phyloP scores from a whole-genome alignment of 2,113 vertebrate genomes.

The Dolichallabes microphthalmus region DNA sequence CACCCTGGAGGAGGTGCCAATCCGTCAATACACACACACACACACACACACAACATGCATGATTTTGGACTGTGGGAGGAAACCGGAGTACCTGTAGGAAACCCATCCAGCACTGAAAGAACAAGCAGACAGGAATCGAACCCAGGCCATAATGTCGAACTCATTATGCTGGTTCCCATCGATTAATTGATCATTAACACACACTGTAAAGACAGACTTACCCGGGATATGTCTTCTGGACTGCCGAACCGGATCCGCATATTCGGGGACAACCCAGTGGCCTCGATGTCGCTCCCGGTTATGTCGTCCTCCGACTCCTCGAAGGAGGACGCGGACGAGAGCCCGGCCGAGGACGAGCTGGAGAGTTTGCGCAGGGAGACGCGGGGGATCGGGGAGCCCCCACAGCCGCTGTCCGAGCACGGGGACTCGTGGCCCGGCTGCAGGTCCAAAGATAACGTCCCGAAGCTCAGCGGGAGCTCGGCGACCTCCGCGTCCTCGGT shows the following conservation, averaged over 20 bases:
- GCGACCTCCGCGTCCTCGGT: slow-evolving; percentile 39
- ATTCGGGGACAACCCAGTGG: slow-evolving; percentile 67
- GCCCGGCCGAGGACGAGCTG: slow-evolving; percentile 75
- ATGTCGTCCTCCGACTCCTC: slow-evolving; percentile 88
- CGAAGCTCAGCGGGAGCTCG: slow-evolving; percentile 38
- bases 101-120: too few relatives aligned
- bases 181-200: not conserved
- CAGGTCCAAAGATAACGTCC: slow-evolving; percentile 58
- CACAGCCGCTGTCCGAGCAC: slow-evolving; percentile 78
- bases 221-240: slow-evolving; percentile 76
- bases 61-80: too few relatives aligned
- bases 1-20: too few relatives aligned
- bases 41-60: too few relatives aligned
- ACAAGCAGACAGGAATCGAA: too few relatives aligned
- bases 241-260: slow-evolving; percentile 59
- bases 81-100: too few relatives aligned
- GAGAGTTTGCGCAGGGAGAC: slow-evolving; percentile 72
- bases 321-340: slow-evolving; percentile 85
- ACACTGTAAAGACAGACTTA: slow-evolving; percentile 63
- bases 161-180: not conserved
- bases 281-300: slow-evolving; percentile 77
- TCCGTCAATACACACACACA: too few relatives aligned
- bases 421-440: slow-evolving; percentile 73
- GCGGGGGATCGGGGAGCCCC: slow-evolving; percentile 68
- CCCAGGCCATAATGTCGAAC: too few relatives aligned